phyloP scores from a whole-genome alignment of 2,888 invertebrate genomes.

The Caenorhabditis sp. region DNA sequence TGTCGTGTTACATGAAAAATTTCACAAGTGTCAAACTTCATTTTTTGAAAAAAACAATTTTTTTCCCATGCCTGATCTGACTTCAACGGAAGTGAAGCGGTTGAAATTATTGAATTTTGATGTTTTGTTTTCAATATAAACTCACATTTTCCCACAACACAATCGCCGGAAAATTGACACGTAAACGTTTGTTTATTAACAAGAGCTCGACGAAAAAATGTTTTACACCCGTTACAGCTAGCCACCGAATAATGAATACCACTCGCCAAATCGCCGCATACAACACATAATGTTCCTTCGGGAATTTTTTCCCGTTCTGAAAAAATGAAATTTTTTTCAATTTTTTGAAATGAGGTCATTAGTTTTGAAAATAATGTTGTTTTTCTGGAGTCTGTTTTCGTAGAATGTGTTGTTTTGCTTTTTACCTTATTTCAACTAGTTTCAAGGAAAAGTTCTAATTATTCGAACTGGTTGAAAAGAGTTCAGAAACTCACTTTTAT shows the following conservation, averaged over 20 bases:
- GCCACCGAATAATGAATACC: conserved; percentile 62
- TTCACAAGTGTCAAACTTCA: neutral
- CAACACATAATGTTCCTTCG: conserved; percentile 61
- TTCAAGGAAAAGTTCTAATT: neutral
- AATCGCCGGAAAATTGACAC: conserved; percentile 58
- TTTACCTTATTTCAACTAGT: neutral
- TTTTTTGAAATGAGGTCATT: neutral
- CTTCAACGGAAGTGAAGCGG: too few relatives aligned
- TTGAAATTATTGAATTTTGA: too few relatives aligned
- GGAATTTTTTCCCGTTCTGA: conserved; percentile 61
- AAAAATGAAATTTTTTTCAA: conserved; percentile 16
- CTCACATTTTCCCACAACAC: conserved; percentile 59
- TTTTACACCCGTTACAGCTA: conserved; percentile 61
- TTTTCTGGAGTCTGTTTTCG: neutral
- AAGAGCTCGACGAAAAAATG: conserved; percentile 58
- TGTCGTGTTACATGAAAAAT: neutral
- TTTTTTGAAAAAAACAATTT: neutral
- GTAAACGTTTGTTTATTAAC: conserved; percentile 63
- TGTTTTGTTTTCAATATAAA: too few relatives aligned
- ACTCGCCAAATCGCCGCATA: conserved; percentile 57
- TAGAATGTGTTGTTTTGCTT: neutral
- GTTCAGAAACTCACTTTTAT: conserved; percentile 42
- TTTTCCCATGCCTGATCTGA: too few relatives aligned
- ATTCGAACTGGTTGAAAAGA: neutral
- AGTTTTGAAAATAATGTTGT: neutral